Conservation (phyloP, 2,888 invertebrate genomes). For the Ypsolopha sequella region DNA sequence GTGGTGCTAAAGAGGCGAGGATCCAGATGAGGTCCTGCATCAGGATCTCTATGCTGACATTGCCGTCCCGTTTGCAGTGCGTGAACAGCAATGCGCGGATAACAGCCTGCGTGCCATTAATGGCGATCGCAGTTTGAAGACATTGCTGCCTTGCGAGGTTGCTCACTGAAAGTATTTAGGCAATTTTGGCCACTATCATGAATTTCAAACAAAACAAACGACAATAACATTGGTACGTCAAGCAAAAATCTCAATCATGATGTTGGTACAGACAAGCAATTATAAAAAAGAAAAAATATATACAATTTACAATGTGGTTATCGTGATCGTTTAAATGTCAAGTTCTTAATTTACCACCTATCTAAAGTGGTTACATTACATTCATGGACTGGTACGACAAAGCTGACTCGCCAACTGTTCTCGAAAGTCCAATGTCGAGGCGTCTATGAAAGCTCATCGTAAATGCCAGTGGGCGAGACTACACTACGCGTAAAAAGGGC, state of each 20-base stretch:
- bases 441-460: conserved; percentile 30
- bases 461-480: conserved; percentile 49
- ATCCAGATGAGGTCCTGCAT: conserved; percentile 73
- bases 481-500: conserved; percentile 25
- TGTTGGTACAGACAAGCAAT: too few species aligned
- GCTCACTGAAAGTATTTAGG: conserved; percentile 41
- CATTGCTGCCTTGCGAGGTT: conserved; percentile 62
- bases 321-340: too few species aligned
- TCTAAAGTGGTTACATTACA: too few species aligned
- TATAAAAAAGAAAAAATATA: too few species aligned
- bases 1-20: conserved; percentile 68
- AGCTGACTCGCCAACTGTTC: conserved; percentile 18
- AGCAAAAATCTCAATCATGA: too few species aligned
- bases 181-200: too few species aligned
- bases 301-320: too few species aligned
- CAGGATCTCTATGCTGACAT: conserved; percentile 62
- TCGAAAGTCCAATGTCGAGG: conserved; percentile 44
- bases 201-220: too few species aligned
- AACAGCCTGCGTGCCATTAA: conserved; percentile 70
- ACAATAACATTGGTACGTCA: too few species aligned
- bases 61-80: conserved; percentile 63
- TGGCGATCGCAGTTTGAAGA: conserved; percentile 60
- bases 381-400: too few species aligned
- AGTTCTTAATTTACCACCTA: conserved; percentile 7
- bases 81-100: conserved; percentile 65